Evolutionary conservation across 2,797 vertebrate genomes (phyloP).

Genomic region (Rhabdomys pumilio): DNA sequence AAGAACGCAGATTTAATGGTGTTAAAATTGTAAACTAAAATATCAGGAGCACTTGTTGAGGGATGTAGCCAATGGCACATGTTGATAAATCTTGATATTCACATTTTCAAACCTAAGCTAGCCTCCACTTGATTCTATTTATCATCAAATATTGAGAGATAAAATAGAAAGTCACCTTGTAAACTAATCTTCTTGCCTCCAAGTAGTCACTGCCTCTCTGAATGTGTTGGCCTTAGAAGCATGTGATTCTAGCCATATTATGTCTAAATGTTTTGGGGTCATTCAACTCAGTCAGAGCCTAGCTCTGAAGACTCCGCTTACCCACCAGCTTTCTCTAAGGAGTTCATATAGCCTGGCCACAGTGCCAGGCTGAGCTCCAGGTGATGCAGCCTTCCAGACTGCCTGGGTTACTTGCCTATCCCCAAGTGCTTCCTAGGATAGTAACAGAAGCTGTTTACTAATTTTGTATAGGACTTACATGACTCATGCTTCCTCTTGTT

Average conservation of each 20-base stretch:
- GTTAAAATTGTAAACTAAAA: constrained; percentile 55
- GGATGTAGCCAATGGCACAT: not conserved
- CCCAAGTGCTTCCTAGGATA: not conserved
- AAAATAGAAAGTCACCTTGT: constrained; percentile 37
- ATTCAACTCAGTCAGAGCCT: constrained; percentile 5
- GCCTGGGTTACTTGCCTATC: not conserved
- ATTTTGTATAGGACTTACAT: not conserved
- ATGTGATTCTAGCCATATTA: not conserved
- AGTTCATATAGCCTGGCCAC: not conserved
- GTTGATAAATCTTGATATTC: not conserved
- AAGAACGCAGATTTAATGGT: not conserved
- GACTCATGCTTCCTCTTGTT: not conserved
- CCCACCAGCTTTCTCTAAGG: not conserved
- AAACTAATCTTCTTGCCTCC: constrained; percentile 13
- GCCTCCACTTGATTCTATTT: constrained; percentile 2
- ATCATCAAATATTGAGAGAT: constrained; percentile 40
- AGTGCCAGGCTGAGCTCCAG: not conserved
- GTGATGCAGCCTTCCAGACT: not conserved
- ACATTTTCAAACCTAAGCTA: not conserved
- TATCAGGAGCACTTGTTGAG: not conserved
- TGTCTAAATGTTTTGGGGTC: not conserved
- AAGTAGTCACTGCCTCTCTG: not conserved
- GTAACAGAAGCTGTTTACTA: not conserved
- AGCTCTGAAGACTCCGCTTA: not conserved
- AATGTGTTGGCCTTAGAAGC: constrained; percentile 11